Base-by-base conservation (phyloP, 1,140 invertebrate species). In the Drepana arcuata region DNA sequence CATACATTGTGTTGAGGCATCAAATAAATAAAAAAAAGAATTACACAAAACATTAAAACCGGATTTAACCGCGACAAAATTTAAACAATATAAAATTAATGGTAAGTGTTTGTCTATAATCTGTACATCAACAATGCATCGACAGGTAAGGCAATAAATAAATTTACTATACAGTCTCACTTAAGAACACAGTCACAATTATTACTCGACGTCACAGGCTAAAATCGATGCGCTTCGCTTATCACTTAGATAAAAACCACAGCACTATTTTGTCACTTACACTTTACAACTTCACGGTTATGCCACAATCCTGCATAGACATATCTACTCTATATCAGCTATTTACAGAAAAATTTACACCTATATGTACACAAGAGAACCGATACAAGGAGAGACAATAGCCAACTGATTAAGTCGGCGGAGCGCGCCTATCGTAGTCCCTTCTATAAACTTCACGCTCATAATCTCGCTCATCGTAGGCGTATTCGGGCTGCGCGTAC, bases 151-250 rank as follows among this genome's bases (percentile, higher is more conserved):
- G 69, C 52, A 81, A 82, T 82, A 82, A 82, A 82, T 79, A 73
- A 77, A 74, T 77, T 80, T 64, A 69, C 72, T 79, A 74, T 79
- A 82, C 78, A 82, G 69, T 74, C 69, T 75, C 60, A 78, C 68
- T 68, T 73, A 74, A 67, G 62, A 67, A 65, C 54, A 71, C 57
- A 70, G 59, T 73, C 61, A 74, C 41, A 51, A 52, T 50, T 52
- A 56, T 54, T 51, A 53, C 42, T 48, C 34, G 52, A 61, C 34
- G 61, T 69, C 44, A 40, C 46, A 45, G 47, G 43, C 65, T 47
- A 43, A 46, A 61, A 60, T 61, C 54, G 51, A 67, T 63, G 66
- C 70, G 62, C 56, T 75, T 70, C 39, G 57, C 68, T 79, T 81
- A 82, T 75, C 74, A 79, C 69, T 69, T 71, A 72, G 66, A 73